Evolutionary conservation across 2,888 invertebrate species (phyloP), one percentile per base, ranked within the genome.

Genomic region (Phengaris arion): DNA sequence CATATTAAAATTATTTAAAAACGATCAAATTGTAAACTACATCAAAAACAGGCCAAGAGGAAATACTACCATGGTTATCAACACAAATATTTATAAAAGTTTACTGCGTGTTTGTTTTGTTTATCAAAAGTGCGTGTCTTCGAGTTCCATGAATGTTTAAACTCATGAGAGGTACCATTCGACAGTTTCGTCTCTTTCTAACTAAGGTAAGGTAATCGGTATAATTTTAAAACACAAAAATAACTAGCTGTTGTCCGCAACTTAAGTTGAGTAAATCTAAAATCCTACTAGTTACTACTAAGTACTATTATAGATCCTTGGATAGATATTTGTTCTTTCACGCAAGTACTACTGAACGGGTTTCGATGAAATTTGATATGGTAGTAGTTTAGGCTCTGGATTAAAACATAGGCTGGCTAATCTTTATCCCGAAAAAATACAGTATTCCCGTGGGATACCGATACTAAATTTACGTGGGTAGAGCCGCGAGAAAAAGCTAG

Each of bases 21-120:
- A 4, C 15, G 35, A 55, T 64, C 35, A 45, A 22, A 59, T 57
- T 15, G 59, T 64, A 48, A 68, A 46, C 46, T 13, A 68, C 68
- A 70, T 6, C 35, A 72, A 35, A 68, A 72, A 72, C 13, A 15
- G 52, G 72, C 52, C 72, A 72, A 15, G 15, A 72, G 72, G 52
- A 72, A 72, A 22, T 22, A 22, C 22, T 22, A 22, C 35, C 12
- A 8, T 2, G 72, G 22, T 54, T 72, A 72, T 72, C 54, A 52
- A 52, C 72, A 72, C 72, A 72, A 72, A 72, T 54, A 70, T 70
- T 70, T 70, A 70, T 70, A 51, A 51, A 70, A 51, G 15, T 68
- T 48, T 70, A 22, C 5, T 12, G 54, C 13, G 35, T 54, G 72
- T 72, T 72, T 54, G 54, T 72, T 72, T 54, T 22, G 72, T 72